Percentiles rank a stretch among this genome's conserved stretches.
Evolutionary conservation across 2,888 invertebrate species (phyloP).

Genomic region (Euclidia mi): DNA sequence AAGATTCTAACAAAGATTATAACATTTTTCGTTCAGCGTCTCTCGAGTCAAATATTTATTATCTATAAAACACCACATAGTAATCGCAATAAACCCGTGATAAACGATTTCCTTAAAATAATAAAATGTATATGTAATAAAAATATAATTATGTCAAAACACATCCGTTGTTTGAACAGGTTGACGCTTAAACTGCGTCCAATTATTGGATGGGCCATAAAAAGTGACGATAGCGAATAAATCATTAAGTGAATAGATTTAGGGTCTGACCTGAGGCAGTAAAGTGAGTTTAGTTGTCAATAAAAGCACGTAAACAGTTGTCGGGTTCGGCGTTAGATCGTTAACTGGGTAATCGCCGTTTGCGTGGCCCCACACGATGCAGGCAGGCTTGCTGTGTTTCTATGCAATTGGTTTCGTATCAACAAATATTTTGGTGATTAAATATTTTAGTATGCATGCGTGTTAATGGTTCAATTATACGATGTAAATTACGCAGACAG

Average conservation of each 20-base stretch:
- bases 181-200: slow-evolving; percentile 52
- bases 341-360: slow-evolving; percentile 65
- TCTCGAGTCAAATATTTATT: slow-evolving; percentile 45
- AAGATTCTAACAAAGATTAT: slow-evolving; percentile 35
- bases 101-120: slow-evolving; percentile 53
- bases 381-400: slow-evolving; percentile 29
- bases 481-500: not conserved
- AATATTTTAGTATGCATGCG: slow-evolving; percentile 39
- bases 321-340: slow-evolving; percentile 61
- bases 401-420: slow-evolving; percentile 39
- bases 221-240: slow-evolving; percentile 67
- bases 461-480: slow-evolving; percentile 14
- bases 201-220: slow-evolving; percentile 58
- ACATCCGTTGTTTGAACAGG: slow-evolving; percentile 55
- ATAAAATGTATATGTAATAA: slow-evolving; percentile 51
- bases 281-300: slow-evolving; percentile 77
- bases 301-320: slow-evolving; percentile 77
- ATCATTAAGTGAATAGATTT: slow-evolving; percentile 79
- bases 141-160: slow-evolving; percentile 56
- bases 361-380: slow-evolving; percentile 70
- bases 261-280: slow-evolving; percentile 65
- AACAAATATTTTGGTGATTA: slow-evolving; percentile 53
- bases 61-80: slow-evolving; percentile 48
- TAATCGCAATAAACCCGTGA: slow-evolving; percentile 52
- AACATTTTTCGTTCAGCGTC: slow-evolving; percentile 27